Evolutionary conservation across 2,113 vertebrate species (phyloP).

Genomic region (Chlamydotis undulata): DNA sequence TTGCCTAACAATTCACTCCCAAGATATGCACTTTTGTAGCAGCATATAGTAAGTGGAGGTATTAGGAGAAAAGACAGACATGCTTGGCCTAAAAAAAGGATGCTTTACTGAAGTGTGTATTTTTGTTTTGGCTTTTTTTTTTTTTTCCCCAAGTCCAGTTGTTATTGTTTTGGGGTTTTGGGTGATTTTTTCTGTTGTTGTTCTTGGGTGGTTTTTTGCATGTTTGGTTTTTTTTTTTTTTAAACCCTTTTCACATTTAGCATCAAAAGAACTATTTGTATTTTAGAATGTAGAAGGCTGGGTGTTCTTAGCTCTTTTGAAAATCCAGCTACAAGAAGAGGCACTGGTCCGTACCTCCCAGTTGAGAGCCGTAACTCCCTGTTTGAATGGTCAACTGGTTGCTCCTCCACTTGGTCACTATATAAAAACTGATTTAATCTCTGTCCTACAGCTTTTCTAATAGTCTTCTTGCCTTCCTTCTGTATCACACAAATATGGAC

Average conservation of each 20-base stretch:
- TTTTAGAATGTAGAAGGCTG: neutral
- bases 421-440: neutral
- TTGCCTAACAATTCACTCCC: neutral
- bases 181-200: neutral
- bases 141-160: neutral
- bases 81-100: neutral
- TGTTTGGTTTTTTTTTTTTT: neutral
- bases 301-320: neutral
- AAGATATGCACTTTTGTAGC: neutral
- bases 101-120: neutral
- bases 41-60: neutral
- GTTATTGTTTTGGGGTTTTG: rapidly evolving
- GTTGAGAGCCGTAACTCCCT: neutral
- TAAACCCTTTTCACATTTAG: neutral
- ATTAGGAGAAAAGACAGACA: neutral
- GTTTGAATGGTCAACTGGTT: neutral
- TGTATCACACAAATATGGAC: neutral
- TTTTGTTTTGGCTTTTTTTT: neutral
- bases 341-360: rapidly evolving
- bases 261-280: neutral
- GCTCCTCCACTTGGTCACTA: neutral
- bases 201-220: neutral
- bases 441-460: neutral
- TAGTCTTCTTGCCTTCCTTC: neutral
- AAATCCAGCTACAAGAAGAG: neutral